phyloP scores from a whole-genome alignment of 1,140 invertebrate genomes.

The Protaetia brevitarsis region DNA sequence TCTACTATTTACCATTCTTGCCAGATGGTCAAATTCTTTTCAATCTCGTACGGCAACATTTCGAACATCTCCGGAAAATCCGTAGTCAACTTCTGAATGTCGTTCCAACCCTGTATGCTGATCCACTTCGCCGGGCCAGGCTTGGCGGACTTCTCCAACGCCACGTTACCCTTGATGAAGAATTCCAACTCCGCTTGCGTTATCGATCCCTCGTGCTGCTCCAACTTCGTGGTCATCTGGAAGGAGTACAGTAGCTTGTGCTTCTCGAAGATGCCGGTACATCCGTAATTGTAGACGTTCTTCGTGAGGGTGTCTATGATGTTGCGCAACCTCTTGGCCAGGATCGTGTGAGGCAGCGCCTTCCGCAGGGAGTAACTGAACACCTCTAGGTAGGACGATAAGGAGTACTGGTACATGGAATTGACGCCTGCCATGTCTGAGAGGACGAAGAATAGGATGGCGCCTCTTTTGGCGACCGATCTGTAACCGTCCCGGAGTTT shows the following conservation, averaged over 20 bases:
- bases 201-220: constrained; percentile 63
- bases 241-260: constrained; percentile 89
- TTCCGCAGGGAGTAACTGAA: constrained; percentile 77
- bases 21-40: constrained; percentile 61
- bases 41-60: constrained; percentile 64
- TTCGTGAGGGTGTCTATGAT: constrained; percentile 81
- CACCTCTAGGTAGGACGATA: constrained; percentile 75
- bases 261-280: constrained; percentile 86
- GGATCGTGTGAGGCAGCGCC: constrained; percentile 69
- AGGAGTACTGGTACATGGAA: constrained; percentile 88
- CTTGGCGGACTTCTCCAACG: constrained; percentile 67
- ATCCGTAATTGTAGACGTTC: constrained; percentile 86
- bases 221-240: constrained; percentile 80
- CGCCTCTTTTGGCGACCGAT: constrained; percentile 76
- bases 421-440: constrained; percentile 82
- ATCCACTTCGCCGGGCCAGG: constrained; percentile 71
- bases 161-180: constrained; percentile 72
- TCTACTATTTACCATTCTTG: constrained; percentile 72
- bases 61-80: constrained; percentile 69
- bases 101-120: constrained; percentile 69
- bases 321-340: constrained; percentile 70
- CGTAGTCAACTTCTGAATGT: constrained; percentile 66
- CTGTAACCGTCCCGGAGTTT: constrained; percentile 77
- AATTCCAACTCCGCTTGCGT: constrained; percentile 77
- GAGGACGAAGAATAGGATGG: constrained; percentile 85